phyloP scores from a whole-genome alignment of 2,888 invertebrate genomes.

The Dione juno region DNA sequence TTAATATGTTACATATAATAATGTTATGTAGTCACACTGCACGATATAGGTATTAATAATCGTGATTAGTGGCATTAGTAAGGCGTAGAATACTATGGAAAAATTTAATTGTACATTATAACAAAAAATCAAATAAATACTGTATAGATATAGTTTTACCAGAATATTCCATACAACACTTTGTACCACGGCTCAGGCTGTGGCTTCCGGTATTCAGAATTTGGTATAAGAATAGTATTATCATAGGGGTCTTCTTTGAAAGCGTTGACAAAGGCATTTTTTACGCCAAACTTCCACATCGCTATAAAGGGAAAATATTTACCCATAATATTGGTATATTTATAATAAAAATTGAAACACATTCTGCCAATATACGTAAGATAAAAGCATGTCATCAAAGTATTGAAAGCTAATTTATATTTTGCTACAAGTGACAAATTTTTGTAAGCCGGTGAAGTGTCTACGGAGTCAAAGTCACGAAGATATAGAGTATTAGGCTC shows the following conservation, averaged over 20 bases:
- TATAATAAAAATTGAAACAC: constrained; percentile 84
- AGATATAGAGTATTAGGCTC: constrained; percentile 50
- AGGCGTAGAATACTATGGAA: too few relatives aligned
- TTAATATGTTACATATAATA: too few relatives aligned
- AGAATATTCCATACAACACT: constrained; percentile 20
- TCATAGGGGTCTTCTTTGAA: constrained; percentile 41
- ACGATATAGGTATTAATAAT: too few relatives aligned
- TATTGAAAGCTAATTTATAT: constrained; percentile 45
- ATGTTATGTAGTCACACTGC: too few relatives aligned
- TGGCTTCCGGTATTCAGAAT: constrained; percentile 43
- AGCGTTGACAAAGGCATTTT: constrained; percentile 34
- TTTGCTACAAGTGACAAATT: constrained; percentile 47
- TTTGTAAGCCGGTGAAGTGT: constrained; percentile 64
- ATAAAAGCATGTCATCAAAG: constrained; percentile 52
- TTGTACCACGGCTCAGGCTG: constrained; percentile 37
- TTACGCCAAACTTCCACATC: constrained; percentile 41
- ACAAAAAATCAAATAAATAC: too few relatives aligned
- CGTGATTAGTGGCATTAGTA: too few relatives aligned
- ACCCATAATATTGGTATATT: constrained; percentile 79
- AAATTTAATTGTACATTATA: too few relatives aligned
- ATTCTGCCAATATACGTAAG: constrained; percentile 75
- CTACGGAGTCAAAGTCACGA: constrained; percentile 59
- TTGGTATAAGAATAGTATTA: constrained; percentile 30
- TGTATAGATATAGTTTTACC: constrained; percentile 10
- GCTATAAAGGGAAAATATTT: constrained; percentile 62